Evolutionary conservation across 2,797 vertebrate genomes (phyloP), one percentile per base, ranked within the genome.

Genomic region (Sitta carolinensis): DNA sequence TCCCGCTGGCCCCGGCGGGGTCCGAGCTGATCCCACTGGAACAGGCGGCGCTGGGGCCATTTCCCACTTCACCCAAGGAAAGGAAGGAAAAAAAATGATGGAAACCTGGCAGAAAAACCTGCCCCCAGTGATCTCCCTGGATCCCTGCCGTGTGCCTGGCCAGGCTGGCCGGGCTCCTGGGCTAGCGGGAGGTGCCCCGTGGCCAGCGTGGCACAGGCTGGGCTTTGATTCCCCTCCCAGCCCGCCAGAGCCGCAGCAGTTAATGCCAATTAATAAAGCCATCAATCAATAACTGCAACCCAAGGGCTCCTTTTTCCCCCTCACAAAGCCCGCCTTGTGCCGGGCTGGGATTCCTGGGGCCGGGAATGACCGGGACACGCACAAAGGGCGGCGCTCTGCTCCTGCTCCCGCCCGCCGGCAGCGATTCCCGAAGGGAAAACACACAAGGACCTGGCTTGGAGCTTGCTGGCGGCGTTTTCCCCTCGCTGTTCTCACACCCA

Each of bases 401-500:
- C 12, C 63, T 9, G 55, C 55, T 17, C 20, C 62, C 3, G 42
- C 16, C 42, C 42, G 42, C 42, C 16, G 23, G 69, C 7, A 34
- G 43, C 5, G 5, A 22, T 5, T 10, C 76, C 68, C 5, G 48
- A 1, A 9, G 9, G 3, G 1, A 9, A 42, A 47, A 50, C 32
- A 10, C 19, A 4, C 5, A 5, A 26, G 2, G 36, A 34, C 2
- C 30, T 0, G 36, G 19, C 16, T 38, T 11, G 63, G 2, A 18
- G 58, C 2, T 81, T 42, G 64, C 16, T 2, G 73, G 51, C 0
- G 6, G 30, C 11, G 0, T 25, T 32, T 64, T 34, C 19, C 64
- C 27, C 1, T 5, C 5, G 0, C 34, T 21, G 11, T 2, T 1
- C 13, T 1, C 13, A 0, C 87, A 5, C 1, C 38, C 1, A 3